Base-by-base conservation (phyloP, 2,113 vertebrate species). In the Zosterops lateralis region DNA sequence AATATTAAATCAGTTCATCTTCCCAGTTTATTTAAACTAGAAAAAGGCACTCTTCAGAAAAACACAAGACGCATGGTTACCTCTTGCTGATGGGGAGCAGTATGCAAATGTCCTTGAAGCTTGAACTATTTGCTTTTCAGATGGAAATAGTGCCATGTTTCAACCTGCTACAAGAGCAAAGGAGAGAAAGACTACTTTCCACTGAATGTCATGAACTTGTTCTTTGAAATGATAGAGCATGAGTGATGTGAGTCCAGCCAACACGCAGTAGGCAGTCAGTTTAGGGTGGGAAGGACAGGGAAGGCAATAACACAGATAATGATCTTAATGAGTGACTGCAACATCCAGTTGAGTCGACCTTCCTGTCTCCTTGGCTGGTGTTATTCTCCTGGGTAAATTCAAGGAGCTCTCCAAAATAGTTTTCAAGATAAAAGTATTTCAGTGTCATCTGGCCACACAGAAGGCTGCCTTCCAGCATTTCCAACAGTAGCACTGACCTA, bases 341-440 rank as follows among this genome's bases (percentile, higher is more conserved):
- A 31, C 34, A 76, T 73, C 44, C 60, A 87, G 60, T 1, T 66
- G 38, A 83, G 56, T 28, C 24, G 60, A 92, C 81, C 81, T 91
- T 87, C 51, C 34, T 58, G 45, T 84, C 66, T 92, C 70, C 71
- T 95, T 95, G 87, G 87, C 91, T 79, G 28, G 20, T 62, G 42
- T 21, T 95, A 91, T 73, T 82, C 92, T 84, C 84, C 47, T 48
- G 94, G 60, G 87, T 56, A 92, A 84, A 91, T 62, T 84, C n/a
- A 89, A 93, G 71, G 42, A 91, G 32, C 26, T 76, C 42, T 89
- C 58, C 64, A 96, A 77, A 95, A 79, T 21, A 81, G 73, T 87
- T 82, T 66, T 61, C 47, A 87, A 80, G 47, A 89, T 19, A 84
- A 74, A 95, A 87, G 61, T 56, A 73, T 78, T 92, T 76, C 74